These are phyloP conservation scores for Erannis defoliaria DNA, from an alignment of 2,888 invertebrate genomes.

Conservation along the genomic window DNA sequence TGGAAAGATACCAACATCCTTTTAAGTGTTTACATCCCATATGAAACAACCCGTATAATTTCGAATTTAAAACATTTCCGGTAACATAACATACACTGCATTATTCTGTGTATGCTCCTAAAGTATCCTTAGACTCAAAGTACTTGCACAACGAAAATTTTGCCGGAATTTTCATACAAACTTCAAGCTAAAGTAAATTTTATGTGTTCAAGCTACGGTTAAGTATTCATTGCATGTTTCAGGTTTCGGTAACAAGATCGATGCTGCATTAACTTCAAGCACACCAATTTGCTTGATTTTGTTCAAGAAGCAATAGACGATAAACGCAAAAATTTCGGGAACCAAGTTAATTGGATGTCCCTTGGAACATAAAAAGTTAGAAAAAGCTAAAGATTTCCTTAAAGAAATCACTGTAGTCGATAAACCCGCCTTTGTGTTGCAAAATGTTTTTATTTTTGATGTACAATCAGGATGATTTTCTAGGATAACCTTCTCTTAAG, in stretches of 20 bases:
- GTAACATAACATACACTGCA: conserved; percentile 49
- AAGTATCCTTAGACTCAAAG: conserved; percentile 70
- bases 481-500: too few species aligned
- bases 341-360: conserved; percentile 27
- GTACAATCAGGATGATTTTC: too few species aligned
- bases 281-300: conserved; percentile 76
- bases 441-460: too few species aligned
- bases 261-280: conserved; percentile 69
- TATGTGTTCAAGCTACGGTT: conserved; percentile 44
- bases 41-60: too few species aligned
- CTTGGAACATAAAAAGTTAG: conserved; percentile 6
- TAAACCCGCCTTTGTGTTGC: too few species aligned
- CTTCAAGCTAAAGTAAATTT: conserved; percentile 47
- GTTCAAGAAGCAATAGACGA: conserved; percentile 54
- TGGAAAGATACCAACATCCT: too few species aligned
- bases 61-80: not conserved
- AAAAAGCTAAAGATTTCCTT: too few species aligned
- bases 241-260: conserved; percentile 54
- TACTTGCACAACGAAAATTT: conserved; percentile 67
- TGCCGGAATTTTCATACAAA: conserved; percentile 53
- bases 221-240: conserved; percentile 34
- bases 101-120: conserved; percentile 65
- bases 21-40: too few species aligned
- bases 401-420: too few species aligned
- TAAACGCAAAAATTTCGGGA: conserved; percentile 16